phyloP scores from a whole-genome alignment of 2,888 invertebrate genomes.

The Yponomeuta evonymella region DNA sequence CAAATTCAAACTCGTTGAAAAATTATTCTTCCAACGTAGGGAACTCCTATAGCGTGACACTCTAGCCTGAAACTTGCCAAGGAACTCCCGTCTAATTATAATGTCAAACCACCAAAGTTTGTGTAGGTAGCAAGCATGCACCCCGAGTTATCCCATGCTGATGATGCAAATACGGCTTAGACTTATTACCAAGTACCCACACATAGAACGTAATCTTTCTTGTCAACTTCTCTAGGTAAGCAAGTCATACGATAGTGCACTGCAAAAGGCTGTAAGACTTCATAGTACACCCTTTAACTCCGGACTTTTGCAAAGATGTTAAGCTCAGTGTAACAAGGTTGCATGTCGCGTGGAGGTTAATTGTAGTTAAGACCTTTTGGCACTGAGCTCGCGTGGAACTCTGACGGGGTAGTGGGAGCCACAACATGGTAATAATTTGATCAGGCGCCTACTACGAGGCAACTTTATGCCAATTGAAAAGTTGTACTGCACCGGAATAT shows the following conservation, averaged over 20 bases:
- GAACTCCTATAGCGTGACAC: too few species aligned
- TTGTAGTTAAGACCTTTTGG: slow-evolving; percentile 37
- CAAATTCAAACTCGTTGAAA: too few species aligned
- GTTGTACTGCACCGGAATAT: slow-evolving; percentile 59
- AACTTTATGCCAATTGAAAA: slow-evolving; percentile 67
- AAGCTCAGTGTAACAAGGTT: slow-evolving; percentile 23
- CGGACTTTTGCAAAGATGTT: neutral
- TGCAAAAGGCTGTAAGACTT: slow-evolving; percentile 17
- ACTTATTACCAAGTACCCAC: slow-evolving; percentile 67
- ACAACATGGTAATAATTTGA: slow-evolving; percentile 72
- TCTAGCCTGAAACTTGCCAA: too few species aligned
- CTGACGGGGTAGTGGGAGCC: slow-evolving; percentile 47
- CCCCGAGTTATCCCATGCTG: slow-evolving; percentile 23
- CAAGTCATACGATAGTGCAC: slow-evolving; percentile 25
- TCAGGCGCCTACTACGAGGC: slow-evolving; percentile 51
- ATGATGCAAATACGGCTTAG: slow-evolving; percentile 64
- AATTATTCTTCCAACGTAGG: too few species aligned
- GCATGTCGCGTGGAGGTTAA: slow-evolving; percentile 21
- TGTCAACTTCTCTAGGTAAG: slow-evolving; percentile 52
- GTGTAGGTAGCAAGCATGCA: slow-evolving; percentile 42
- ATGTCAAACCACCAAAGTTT: slow-evolving; percentile 33
- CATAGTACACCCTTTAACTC: too few species aligned
- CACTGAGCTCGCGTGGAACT: slow-evolving; percentile 32
- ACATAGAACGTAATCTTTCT: slow-evolving; percentile 59
- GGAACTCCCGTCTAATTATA: neutral